Evolutionary conservation across 2,888 invertebrate species (phyloP), one percentile per base, ranked within the genome.

Genomic region (Argyra leucocephala): DNA sequence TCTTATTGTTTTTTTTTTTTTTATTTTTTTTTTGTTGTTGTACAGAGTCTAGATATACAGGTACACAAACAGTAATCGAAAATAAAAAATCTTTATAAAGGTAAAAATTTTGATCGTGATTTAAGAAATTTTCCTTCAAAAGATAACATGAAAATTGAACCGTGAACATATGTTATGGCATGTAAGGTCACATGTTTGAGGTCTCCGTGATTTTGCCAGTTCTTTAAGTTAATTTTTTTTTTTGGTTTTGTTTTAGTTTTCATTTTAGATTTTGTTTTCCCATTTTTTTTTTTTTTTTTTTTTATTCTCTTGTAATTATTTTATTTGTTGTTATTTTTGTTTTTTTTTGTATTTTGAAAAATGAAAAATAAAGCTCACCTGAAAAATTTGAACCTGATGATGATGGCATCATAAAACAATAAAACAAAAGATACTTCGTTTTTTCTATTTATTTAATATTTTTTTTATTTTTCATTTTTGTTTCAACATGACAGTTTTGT

Each of bases 131-230:
- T 61, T 63, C 64, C 61, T 59, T 57, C 22, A 57, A 26, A 62
- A 66, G 66, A 66, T 66, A 63, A 63, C 63, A 67, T 65, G 65
- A 67, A 67, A 65, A 65, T 63, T 67, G 67, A 67, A 67, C 64
- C 64, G 64, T 67, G 67, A 67, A 67, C 67, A 67, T 64, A 63
- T 67, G 67, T 67, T 67, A 65, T 67, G 64, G 65, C 67, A 67
- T 67, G 65, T 67, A 65, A 67, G 67, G 67, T 67, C 67, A 64
- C 65, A 65, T 67, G 64, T 62, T 57, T 65, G 57, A 65, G 65
- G 62, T 67, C 65, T 65, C 64, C 66, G 62, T 66, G 64, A 63
- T 66, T 64, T 64, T 64, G 48, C 48, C n/a, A 48, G 48, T 48
- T 48, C 48, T 48, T n/a, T 48, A 5, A 12, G 48, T 18, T n/a